Evolutionary conservation across 2,888 invertebrate species (phyloP).

Genomic region (Ctenicera cuprea): DNA sequence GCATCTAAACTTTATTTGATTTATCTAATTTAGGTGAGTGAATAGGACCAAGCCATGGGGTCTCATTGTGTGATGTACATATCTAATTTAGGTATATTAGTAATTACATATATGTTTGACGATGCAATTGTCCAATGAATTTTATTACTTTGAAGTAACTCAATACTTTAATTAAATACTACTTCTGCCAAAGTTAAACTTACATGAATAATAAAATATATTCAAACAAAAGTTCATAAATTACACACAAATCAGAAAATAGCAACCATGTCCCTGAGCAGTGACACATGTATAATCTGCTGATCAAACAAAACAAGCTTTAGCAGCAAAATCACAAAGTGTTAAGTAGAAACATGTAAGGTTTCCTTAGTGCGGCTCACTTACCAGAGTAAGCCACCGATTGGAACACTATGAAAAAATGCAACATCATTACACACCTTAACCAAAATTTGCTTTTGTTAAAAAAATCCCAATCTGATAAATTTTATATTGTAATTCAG

Average conservation of each 20-base stretch:
- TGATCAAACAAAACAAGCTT: slow-evolving; percentile 29
- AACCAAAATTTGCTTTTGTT: too few species aligned
- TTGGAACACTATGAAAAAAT: slow-evolving; percentile 88
- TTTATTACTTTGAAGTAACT: too few species aligned
- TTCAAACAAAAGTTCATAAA: not conserved
- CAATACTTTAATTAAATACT: not conserved
- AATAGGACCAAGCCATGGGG: too few species aligned
- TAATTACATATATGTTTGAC: too few species aligned
- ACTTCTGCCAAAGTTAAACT: not conserved
- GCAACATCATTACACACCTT: slow-evolving; percentile 68
- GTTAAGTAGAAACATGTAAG: slow-evolving; percentile 34
- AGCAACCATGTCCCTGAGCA: not conserved
- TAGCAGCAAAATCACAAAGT: slow-evolving; percentile 36
- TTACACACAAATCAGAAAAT: slow-evolving; percentile 13
- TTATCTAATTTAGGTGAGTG: too few species aligned
- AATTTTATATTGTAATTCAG: not conserved
- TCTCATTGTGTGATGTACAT: too few species aligned
- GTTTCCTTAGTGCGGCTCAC: slow-evolving; percentile 75
- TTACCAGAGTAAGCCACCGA: slow-evolving; percentile 97
- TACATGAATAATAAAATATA: not conserved
- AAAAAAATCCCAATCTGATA: not conserved
- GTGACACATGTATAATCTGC: not conserved
- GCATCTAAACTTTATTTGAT: too few species aligned
- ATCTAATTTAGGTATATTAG: too few species aligned
- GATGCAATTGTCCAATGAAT: too few species aligned